These are phyloP conservation scores for Pemphredon lugubris DNA, from an alignment of 2,888 invertebrate species.

Conservation along the genomic window DNA sequence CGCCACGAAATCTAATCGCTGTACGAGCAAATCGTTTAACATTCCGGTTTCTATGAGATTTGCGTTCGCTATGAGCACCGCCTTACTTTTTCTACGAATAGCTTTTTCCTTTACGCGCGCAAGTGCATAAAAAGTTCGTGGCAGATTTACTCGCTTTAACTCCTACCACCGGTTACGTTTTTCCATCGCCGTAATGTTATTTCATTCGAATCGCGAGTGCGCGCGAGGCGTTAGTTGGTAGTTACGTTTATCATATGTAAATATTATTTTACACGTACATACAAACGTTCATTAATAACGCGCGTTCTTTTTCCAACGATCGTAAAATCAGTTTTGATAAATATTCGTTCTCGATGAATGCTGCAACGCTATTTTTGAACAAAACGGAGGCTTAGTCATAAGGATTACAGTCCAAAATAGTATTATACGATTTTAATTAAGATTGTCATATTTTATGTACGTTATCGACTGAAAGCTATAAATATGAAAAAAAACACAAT, in stretches of 20 bases:
- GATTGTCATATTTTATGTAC: conserved; percentile 7
- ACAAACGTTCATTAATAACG: conserved; percentile 4
- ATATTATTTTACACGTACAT: conserved; percentile 29
- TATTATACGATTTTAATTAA: conserved; percentile 42
- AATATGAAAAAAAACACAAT: background rate
- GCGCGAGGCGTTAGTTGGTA: background rate
- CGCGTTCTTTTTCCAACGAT: background rate
- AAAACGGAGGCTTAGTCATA: background rate
- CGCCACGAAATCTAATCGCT: background rate
- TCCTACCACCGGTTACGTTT: too few relatives aligned
- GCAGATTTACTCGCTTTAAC: too few relatives aligned
- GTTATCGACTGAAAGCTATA: conserved; percentile 12
- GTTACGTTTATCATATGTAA: conserved; percentile 5
- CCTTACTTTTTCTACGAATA: conserved; percentile 1
- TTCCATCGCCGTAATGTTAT: too few relatives aligned
- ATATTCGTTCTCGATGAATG: conserved; percentile 7
- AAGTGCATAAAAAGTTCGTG: background rate
- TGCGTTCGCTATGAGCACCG: background rate
- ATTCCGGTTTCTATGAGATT: conserved; percentile 25
- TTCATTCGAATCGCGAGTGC: too few relatives aligned
- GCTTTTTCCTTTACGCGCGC: background rate
- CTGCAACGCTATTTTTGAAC: conserved; percentile 12
- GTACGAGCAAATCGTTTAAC: conserved; percentile 13
- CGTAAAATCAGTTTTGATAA: conserved; percentile 6
- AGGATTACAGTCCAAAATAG: conserved; percentile 4